Evolutionary conservation across 2,888 invertebrate species (phyloP), one percentile per base, ranked within the genome.

Genomic region (Cryptocephalus primarius): DNA sequence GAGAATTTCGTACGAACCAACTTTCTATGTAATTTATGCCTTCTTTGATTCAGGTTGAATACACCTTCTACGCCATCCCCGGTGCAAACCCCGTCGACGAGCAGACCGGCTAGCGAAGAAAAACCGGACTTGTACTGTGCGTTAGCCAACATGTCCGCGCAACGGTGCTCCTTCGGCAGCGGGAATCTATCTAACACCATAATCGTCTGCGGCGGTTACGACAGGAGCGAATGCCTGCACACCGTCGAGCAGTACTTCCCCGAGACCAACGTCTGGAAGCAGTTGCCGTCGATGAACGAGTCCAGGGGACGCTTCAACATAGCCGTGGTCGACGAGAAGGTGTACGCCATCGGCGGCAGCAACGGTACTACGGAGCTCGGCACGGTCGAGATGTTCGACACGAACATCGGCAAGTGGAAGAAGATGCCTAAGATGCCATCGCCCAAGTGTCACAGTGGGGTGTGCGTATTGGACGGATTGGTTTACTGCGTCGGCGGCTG

Each of bases 331-430:
- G 73, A 75, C 41, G 80, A 76, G 54, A 74, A 75, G 53, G 77
- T 89, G n/a, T 88, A 81, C 70, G 87, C 83, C 34, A 75, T 88
- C 42, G 90, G 88, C 46, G 90, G 89, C 34, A 86, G 85, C 58
- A 88, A 90, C 70, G 92, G 91, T 1, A 82, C 83, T 52, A 78
- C 79, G 9, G 91, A 92, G 67, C 74, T 91, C 56, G 81, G 81
- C 56, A 82, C 81, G 0, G 80, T 80, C 2, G 86, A 87, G 65
- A 75, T 76, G 66, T 76, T 71, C 33, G 76, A 80, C 31, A 43
- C 33, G 33, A 11, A 13, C 34, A 60, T 66, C 14, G 71, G 72
- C 54, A 69, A 69, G 58, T 71, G 71, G 71, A 55, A 60, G 3
- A 64, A 64, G 49, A 54, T 67, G 46, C 75, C 79, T 1, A 71